phyloP scores from a whole-genome alignment of 53 echinoderm and acorn worm species.

The Echinarachnius parma region DNA sequence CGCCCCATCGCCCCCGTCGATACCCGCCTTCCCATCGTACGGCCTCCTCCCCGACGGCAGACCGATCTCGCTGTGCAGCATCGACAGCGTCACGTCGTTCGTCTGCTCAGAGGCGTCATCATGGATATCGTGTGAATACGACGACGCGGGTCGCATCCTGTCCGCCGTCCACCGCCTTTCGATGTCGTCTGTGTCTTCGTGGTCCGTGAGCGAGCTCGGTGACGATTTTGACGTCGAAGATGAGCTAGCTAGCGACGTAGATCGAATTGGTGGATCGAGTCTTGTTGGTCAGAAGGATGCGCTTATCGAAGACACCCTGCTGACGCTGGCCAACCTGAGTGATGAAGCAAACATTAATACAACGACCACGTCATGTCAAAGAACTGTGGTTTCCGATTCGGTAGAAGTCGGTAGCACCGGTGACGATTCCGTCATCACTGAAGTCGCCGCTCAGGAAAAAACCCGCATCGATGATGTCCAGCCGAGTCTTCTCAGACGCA shows the following conservation, averaged over 20 bases:
- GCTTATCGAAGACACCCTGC: constrained; percentile 14
- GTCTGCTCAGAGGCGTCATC: constrained; percentile 28
- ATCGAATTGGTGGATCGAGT: not conserved
- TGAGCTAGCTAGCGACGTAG: not conserved
- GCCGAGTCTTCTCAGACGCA: not conserved
- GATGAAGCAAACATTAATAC: constrained; percentile 4
- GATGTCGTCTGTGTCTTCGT: constrained; percentile 40
- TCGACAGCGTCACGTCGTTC: constrained; percentile 18
- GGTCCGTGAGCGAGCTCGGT: constrained; percentile 37
- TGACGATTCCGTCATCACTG: not conserved
- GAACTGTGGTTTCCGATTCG: constrained; percentile 1
- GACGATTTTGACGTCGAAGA: constrained; percentile 3
- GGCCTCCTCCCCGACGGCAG: not conserved
- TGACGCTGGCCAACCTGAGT: constrained; percentile 3
- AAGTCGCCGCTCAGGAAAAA: not conserved
- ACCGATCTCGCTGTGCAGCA: constrained; percentile 22
- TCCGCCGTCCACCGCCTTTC: constrained; percentile 18
- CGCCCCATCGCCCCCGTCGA: not conserved
- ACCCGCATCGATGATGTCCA: not conserved
- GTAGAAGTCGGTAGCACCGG: not conserved
- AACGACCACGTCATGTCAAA: constrained; percentile 5
- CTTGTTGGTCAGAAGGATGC: constrained; percentile 8
- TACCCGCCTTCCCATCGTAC: not conserved
- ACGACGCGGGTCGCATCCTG: constrained; percentile 8
- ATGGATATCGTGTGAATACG: constrained; percentile 18